These are phyloP conservation scores for Chaetops frenatus DNA, from an alignment of 2,113 vertebrate genomes.

Conservation along the genomic window DNA sequence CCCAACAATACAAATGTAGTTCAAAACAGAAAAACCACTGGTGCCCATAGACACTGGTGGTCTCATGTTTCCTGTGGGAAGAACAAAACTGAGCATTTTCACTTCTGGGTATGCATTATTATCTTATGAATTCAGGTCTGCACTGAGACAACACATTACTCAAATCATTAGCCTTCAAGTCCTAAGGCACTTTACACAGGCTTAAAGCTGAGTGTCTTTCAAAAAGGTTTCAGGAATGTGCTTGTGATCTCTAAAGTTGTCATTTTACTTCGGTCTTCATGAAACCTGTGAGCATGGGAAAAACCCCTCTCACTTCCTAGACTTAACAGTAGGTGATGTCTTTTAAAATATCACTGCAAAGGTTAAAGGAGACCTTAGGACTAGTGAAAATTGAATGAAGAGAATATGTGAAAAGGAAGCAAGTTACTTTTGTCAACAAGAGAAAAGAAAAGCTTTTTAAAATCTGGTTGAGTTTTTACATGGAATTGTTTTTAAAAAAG, in stretches of 20 bases:
- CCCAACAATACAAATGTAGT: background rate
- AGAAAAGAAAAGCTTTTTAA: background rate
- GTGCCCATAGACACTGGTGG: background rate
- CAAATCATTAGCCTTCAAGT: background rate
- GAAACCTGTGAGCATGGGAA: conserved; percentile 3
- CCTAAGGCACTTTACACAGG: background rate
- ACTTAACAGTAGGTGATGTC: background rate
- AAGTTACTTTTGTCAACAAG: background rate
- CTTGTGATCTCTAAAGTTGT: conserved; percentile 8
- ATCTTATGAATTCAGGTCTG: background rate
- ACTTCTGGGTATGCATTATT: background rate
- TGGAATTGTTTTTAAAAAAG: background rate
- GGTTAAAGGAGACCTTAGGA: background rate
- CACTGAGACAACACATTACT: background rate
- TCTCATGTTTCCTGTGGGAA: background rate
- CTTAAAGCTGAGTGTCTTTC: background rate
- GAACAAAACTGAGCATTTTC: background rate
- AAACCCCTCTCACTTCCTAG: background rate
- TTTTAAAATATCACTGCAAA: background rate
- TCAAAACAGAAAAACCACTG: background rate
- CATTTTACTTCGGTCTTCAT: background rate
- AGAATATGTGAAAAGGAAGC: background rate
- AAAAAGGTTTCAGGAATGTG: background rate
- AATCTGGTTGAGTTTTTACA: background rate
- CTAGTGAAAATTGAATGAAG: background rate